Conservation (phyloP, 1,140 invertebrate species). For the Caerostris darwini region DNA sequence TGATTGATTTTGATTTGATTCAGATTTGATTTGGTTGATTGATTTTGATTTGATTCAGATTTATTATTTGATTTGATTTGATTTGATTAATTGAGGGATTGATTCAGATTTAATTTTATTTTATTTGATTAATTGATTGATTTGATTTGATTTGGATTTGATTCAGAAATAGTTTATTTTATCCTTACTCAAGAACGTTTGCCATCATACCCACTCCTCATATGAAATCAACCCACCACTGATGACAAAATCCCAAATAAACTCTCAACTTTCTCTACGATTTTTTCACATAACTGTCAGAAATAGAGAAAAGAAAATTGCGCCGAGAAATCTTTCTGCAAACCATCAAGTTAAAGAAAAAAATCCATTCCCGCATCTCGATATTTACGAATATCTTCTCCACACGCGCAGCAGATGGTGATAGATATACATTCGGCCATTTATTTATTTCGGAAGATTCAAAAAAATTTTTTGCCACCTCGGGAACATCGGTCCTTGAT, state of each 20-base stretch:
- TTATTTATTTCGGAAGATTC: neutral
- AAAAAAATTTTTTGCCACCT: neutral
- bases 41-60: too few species aligned
- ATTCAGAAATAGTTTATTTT: too few species aligned
- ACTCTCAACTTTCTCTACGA: neutral
- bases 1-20: too few species aligned
- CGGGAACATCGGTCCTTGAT: constrained; percentile 28
- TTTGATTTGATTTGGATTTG: too few species aligned
- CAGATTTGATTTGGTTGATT: too few species aligned
- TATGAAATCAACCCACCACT: neutral
- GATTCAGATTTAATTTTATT: too few species aligned
- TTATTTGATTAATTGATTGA: too few species aligned
- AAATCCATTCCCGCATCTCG: constrained; percentile 11
- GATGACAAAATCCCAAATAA: neutral
- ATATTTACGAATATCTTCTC: constrained; percentile 6
- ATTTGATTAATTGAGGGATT: too few species aligned
- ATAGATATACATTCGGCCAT: constrained; percentile 17
- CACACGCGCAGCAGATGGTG: neutral
- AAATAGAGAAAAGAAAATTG: neutral
- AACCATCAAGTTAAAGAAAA: neutral
- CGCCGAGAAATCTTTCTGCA: neutral
- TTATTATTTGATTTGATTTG: too few species aligned
- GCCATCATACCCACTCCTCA: neutral
- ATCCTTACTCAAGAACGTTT: too few species aligned
- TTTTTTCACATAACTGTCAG: neutral